Conservation (phyloP, 2,888 invertebrate species). For the Saturnia pavonia region DNA sequence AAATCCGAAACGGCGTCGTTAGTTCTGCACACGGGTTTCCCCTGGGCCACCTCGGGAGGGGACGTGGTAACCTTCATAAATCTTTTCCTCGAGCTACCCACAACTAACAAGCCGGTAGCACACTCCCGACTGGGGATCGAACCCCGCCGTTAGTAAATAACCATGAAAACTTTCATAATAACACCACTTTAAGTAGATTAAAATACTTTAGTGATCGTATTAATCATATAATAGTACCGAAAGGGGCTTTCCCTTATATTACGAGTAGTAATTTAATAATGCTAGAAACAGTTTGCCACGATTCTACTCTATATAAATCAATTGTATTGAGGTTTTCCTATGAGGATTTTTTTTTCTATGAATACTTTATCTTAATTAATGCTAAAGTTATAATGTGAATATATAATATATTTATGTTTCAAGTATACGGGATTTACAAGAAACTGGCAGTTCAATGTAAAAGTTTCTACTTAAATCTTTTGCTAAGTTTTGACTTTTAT, state of each 20-base stretch:
- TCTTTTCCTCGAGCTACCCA: constrained; percentile 73
- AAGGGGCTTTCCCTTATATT: constrained; percentile 52
- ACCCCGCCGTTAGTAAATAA: constrained; percentile 60
- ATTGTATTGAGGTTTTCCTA: constrained; percentile 56
- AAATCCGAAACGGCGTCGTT: constrained; percentile 78
- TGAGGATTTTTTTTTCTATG: constrained; percentile 54
- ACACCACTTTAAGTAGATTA: constrained; percentile 70
- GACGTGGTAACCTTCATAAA: constrained; percentile 75
- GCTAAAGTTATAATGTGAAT: neutral
- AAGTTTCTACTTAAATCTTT: neutral
- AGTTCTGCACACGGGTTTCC: constrained; percentile 71
- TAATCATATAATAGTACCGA: constrained; percentile 55
- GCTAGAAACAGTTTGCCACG: constrained; percentile 58
- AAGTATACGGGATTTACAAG: neutral
- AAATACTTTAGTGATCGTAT: constrained; percentile 59
- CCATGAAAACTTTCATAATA: constrained; percentile 69
- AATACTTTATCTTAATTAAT: constrained; percentile 10
- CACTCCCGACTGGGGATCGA: constrained; percentile 41
- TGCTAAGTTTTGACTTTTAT: constrained; percentile 20
- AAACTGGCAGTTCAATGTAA: constrained; percentile 5
- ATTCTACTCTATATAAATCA: constrained; percentile 63
- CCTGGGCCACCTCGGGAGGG: constrained; percentile 67
- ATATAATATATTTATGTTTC: neutral
- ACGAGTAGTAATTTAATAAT: constrained; percentile 66
- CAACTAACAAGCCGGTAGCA: constrained; percentile 73